Evolutionary conservation across 2,113 vertebrate species (phyloP), one percentile per base, ranked within the genome.

Genomic region (Seriola rivoliana): DNA sequence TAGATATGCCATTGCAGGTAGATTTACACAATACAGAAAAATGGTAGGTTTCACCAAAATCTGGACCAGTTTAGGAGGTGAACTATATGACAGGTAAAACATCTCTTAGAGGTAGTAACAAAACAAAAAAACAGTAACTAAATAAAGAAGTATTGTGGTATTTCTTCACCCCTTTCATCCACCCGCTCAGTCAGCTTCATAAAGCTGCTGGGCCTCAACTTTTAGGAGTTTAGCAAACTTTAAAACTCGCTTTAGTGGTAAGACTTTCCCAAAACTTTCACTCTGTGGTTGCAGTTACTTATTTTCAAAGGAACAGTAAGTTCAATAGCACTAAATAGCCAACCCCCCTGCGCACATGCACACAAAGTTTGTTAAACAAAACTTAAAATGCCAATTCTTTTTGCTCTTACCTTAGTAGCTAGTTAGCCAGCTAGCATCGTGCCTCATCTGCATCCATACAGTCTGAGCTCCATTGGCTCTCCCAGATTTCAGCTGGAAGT

Each of bases 391-490:
- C 2, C 34, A 48, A 1, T 66, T 13, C 1, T 76, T 60, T 46
- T 52, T 11, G 55, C 63, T 68, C 91, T 86, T 92, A 93, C 93
- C 93, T 87, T 29, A 2, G 46, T 19, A 75, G 78, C 88, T 80
- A 54, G 88, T 85, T 89, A 88, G 93, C 81, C 14, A 25, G 82
- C 82, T 93, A 92, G 89, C 91, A 86, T 85, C 89, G 86, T 84
- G 88, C 62, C 85, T 82, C 88, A 65, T 84, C 85, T 86, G 79
- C 42, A 86, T 91, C 93, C 87, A 91, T 80, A 62, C 67, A 89
- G 58, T 82, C 80, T 78, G 66, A 32, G 40, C 78, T 90, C 85
- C 89, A 84, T 25, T 52, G 87, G 64, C 58, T 85, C 78, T 86
- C 75, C 80, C 77, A 87, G 81, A 86, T 86, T 77, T 75, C 8